These are phyloP conservation scores for Hippocampus mohnikei DNA, from an alignment of 2,113 vertebrate genomes.

Conservation along the genomic window DNA sequence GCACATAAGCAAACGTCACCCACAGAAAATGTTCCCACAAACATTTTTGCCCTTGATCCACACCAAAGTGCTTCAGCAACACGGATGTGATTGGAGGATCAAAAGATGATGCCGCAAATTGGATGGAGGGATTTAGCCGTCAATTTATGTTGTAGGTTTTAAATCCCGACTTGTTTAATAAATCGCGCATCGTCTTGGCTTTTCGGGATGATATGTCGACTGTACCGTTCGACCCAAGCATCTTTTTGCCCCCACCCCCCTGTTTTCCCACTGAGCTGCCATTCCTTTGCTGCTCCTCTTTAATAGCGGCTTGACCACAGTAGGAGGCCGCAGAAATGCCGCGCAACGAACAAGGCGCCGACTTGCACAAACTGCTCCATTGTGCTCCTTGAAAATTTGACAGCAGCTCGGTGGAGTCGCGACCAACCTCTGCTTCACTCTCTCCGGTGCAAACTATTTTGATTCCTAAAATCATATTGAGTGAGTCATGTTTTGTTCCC, in stretches of 20 bases:
- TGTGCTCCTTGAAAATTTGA: background rate
- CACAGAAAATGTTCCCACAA: background rate
- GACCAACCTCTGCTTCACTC: conserved; percentile 7
- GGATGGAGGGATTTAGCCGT: background rate
- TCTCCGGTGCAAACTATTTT: conserved; percentile 11
- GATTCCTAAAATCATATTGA: conserved; percentile 16
- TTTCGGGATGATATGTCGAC: background rate
- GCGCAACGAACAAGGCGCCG: conserved; percentile 8
- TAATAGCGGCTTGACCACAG: background rate
- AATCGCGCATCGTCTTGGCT: background rate
- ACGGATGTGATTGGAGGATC: background rate
- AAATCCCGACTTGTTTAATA: background rate
- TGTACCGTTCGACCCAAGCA: background rate
- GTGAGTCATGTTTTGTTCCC: conserved; percentile 32
- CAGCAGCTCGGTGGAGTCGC: conserved; percentile 3
- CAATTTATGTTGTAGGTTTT: background rate
- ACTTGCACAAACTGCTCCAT: background rate
- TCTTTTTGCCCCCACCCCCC: background rate
- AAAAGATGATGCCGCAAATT: background rate
- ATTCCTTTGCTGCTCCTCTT: background rate
- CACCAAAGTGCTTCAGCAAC: too few species aligned
- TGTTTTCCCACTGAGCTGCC: background rate
- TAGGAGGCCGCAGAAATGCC: conserved; percentile 17
- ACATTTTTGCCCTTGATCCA: background rate
- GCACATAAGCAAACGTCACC: conserved; percentile 1